Evolutionary conservation across 2,797 vertebrate genomes (phyloP), one percentile per base, ranked within the genome.

Genomic region (Protosalanx chinensis): DNA sequence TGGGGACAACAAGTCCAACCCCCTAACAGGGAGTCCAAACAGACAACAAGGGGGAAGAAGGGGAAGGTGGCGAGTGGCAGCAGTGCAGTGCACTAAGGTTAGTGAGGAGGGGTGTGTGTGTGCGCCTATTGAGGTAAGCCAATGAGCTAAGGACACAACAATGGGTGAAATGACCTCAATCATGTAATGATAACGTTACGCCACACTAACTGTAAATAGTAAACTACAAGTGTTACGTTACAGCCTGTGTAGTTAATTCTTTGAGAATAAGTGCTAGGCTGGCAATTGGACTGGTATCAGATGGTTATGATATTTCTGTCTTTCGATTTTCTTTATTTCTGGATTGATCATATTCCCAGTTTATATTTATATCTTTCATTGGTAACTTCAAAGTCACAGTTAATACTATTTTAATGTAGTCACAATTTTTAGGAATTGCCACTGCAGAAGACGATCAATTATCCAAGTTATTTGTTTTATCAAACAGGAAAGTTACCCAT

Each of bases 351-450:
- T 56, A 56, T 56, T n/a, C 18, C 16, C 51, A 46, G 41, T 46
- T 46, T 46, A 46, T 46, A 46, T 5, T n/a, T 16, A 56, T 16
- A n/a, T 56, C 51, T 56, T 56, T 1, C 18, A 56, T 65, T 71
- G 75, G 77, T 82, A 79, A 77, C 72, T 71, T 67, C 41, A 71
- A 72, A 80, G 57, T 64, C 68, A 74, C 27, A 51, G 74, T 74
- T 80, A 82, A 84, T 77, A 79, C 60, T 68, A 66, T 82, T 82
- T 84, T 82, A 77, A 84, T 81, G 82, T 80, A 67, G 72, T 78
- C 46, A 30, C 57, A 67, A 76, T 74, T 78, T 81, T 71, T 57
- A 74, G 71, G 69, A 72, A 53, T 64, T 74, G 65, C 64, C 59
- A 66, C 61, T 69, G 67, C 70, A 57, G 68, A 58, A 66, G 29